Conservation (phyloP, 2,797 vertebrate genomes). For the Thamnophis elegans region DNA sequence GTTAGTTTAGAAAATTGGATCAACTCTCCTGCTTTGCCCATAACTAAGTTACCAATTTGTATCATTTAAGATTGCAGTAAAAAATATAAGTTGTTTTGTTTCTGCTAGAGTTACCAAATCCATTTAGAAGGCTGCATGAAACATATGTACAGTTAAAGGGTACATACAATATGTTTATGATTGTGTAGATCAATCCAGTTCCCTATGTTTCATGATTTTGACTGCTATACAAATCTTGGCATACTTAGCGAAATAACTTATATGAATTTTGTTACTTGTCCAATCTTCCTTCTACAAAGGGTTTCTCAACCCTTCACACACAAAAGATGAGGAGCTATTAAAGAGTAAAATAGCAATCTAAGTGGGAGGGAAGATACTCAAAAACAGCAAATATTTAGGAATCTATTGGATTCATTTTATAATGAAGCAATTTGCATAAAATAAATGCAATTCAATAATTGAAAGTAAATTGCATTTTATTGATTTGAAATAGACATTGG, state of each 20-base stretch:
- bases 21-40: background rate
- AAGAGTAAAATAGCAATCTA: background rate
- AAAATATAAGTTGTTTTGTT: background rate
- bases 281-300: background rate
- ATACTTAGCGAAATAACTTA: background rate
- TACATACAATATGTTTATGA: background rate
- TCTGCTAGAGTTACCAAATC: background rate
- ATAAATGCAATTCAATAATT: slow-evolving; percentile 16
- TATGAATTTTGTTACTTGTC: background rate
- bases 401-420: background rate
- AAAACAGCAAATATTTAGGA: background rate
- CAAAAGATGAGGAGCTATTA: background rate
- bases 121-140: background rate
- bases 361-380: background rate
- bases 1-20: background rate
- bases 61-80: background rate
- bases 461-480: slow-evolving; percentile 4
- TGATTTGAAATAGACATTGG: slow-evolving; percentile 6
- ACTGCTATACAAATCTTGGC: background rate
- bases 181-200: background rate
- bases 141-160: background rate
- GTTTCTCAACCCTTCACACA: background rate
- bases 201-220: background rate
- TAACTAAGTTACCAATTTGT: background rate
- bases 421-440: slow-evolving; percentile 20